These are phyloP conservation scores for Nanger granti DNA, from an alignment of 2,113 vertebrate species.

Conservation along the genomic window DNA sequence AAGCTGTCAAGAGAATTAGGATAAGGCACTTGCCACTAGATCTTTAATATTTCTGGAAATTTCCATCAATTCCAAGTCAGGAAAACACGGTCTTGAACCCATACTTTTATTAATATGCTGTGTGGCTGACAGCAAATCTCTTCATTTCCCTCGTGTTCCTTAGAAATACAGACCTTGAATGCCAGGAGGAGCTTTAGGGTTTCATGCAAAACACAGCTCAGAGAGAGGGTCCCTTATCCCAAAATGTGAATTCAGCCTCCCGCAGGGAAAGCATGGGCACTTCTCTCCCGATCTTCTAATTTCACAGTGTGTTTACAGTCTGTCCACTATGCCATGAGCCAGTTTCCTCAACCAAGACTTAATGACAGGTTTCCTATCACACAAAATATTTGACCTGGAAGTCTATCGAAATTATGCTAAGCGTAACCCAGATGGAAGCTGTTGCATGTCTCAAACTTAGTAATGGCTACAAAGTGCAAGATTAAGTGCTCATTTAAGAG, in stretches of 20 bases:
- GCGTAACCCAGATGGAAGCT: not conserved
- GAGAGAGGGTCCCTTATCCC: not conserved
- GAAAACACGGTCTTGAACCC: not conserved
- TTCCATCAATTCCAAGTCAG: not conserved
- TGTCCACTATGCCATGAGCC: not conserved
- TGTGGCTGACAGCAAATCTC: not conserved
- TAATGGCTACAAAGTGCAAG: not conserved
- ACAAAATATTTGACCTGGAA: conserved; percentile 30
- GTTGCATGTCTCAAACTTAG: not conserved
- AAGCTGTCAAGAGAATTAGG: not conserved
- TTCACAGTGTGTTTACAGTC: not conserved
- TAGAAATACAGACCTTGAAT: not conserved
- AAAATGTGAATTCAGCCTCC: not conserved
- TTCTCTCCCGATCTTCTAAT: not conserved
- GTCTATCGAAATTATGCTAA: not conserved
- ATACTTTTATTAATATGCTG: not conserved
- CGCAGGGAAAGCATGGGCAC: not conserved
- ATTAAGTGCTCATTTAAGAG: not conserved
- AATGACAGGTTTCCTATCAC: conserved; percentile 26
- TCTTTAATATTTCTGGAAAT: not conserved
- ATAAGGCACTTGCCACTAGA: not conserved
- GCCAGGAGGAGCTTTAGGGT: not conserved
- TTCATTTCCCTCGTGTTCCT: not conserved
- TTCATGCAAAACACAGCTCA: not conserved
- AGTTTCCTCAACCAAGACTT: not conserved